Conservation (phyloP, 2,797 vertebrate species). For the Cirrhinus molitorella region DNA sequence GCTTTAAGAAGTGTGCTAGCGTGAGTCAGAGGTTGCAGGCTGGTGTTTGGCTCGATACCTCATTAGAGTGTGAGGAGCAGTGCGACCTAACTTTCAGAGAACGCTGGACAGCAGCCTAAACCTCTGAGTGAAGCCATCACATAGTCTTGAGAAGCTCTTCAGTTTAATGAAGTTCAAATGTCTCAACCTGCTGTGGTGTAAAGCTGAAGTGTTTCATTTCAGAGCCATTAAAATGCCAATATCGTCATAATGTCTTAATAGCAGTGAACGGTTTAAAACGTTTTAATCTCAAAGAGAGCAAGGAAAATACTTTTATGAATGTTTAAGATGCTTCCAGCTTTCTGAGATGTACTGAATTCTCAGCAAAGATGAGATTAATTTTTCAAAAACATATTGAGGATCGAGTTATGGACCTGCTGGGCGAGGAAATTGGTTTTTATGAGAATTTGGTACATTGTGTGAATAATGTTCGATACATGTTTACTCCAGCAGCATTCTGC, state of each 20-base stretch:
- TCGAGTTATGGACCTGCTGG: conserved; percentile 24
- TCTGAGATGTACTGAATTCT: neutral
- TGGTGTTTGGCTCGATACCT: conserved; percentile 36
- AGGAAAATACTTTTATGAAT: neutral
- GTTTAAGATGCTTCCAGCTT: neutral
- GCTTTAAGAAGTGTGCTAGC: conserved; percentile 18
- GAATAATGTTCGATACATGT: conserved; percentile 9
- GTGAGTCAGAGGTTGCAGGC: conserved; percentile 45
- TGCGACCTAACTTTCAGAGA: conserved; percentile 1
- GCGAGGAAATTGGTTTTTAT: conserved; percentile 11
- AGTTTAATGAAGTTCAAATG: conserved; percentile 32
- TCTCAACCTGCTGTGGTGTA: conserved; percentile 14
- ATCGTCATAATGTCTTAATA: neutral
- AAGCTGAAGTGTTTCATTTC: neutral
- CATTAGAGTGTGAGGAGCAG: conserved; percentile 42
- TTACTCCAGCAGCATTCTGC: conserved; percentile 10
- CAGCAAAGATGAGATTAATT: neutral
- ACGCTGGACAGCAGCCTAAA: neutral
- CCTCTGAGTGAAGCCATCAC: neutral
- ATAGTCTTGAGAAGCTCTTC: neutral
- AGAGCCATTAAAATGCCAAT: neutral
- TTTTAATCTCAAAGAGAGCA: neutral
- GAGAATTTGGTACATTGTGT: neutral
- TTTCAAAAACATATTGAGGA: neutral
- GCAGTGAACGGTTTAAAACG: neutral